Evolutionary conservation across 2,888 invertebrate genomes (phyloP), one percentile per base, ranked within the genome.

Genomic region (Eupithecia insigniata): DNA sequence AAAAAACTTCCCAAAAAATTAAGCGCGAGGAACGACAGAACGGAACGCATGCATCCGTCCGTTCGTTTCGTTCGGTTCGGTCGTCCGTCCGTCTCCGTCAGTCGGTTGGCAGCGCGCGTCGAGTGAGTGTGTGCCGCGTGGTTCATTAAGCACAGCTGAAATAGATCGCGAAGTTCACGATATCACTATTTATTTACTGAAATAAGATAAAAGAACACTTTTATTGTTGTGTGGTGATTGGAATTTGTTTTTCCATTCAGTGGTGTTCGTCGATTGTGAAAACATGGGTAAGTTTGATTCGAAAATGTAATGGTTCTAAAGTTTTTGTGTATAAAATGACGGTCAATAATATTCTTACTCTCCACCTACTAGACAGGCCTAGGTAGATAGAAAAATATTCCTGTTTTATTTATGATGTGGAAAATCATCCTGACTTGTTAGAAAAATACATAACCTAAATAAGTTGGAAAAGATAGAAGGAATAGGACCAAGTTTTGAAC

Each of bases 41-140:
- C 77, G 74, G 77, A 84, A 83, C 85, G 84, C 83, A 79, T 78
- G 51, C 68, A 70, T 69, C 61, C 55, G 81, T 80, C 87, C 90
- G 92, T 92, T 93, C 87, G 85, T 88, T 85, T 60, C 81, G 32
- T 22, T 18, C n/a, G 43, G 39, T n/a, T n/a, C 46, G 16, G 39
- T 6, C 46, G 22, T n/a, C n/a, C 67, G 68, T 69, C 26, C 22
- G 46, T 22, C 8, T 4, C 8, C 14, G 81, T 88, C 90, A 93
- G 93, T 93, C 89, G 85, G 89, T 85, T 83, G 82, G 83, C 84
- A 86, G 87, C 89, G 82, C 81, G 87, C 82, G 81, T 66, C 67
- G 64, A 81, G 79, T 83, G 74, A 82, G 87, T 77, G 79, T 74
- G 90, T 84, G 87, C 83, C 79, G 81, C 80, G 81, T 73, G 36